Percentiles rank a stretch among this genome's conserved stretches.
These are phyloP conservation scores for Papilio demoleus DNA, from an alignment of 2,888 invertebrate genomes.

Conservation along the genomic window DNA sequence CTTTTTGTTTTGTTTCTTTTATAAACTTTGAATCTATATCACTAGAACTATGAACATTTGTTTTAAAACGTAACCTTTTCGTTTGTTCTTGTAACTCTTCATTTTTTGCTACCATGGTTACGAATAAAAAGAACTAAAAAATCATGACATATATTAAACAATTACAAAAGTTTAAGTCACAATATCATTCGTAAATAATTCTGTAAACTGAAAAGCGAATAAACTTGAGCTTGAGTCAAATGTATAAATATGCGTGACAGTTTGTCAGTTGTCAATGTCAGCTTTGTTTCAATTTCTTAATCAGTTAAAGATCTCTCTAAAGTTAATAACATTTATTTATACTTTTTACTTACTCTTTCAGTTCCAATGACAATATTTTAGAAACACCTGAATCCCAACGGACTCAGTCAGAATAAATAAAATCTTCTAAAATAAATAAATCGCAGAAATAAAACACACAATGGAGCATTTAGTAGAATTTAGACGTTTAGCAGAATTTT, in stretches of 20 bases:
- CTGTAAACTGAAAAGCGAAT: constrained; percentile 7
- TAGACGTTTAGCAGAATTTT: not conserved
- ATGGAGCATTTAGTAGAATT: not conserved
- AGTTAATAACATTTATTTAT: too few relatives aligned
- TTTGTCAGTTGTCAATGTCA: not conserved
- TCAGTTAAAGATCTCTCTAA: too few relatives aligned
- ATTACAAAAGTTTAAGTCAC: constrained; percentile 31
- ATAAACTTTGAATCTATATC: constrained; percentile 64
- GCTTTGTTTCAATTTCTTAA: too few relatives aligned
- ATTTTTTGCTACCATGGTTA: constrained; percentile 66
- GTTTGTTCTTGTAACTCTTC: constrained; percentile 73
- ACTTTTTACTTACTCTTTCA: too few relatives aligned
- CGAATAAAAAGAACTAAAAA: constrained; percentile 30
- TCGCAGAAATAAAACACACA: not conserved
- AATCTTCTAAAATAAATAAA: not conserved
- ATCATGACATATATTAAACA: constrained; percentile 42
- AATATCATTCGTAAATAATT: constrained; percentile 36
- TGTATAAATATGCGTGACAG: constrained; percentile 15
- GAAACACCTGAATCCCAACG: not conserved
- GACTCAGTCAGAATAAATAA: not conserved
- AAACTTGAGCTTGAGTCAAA: constrained; percentile 9
- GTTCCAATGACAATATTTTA: too few relatives aligned
- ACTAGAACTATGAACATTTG: constrained; percentile 65
- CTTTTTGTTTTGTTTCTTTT: constrained; percentile 66
- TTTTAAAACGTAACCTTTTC: constrained; percentile 77